Base-by-base conservation (phyloP, 30 jellyfish, hydroid and myxozoan genomes). In the Rhopilema esculentum region DNA sequence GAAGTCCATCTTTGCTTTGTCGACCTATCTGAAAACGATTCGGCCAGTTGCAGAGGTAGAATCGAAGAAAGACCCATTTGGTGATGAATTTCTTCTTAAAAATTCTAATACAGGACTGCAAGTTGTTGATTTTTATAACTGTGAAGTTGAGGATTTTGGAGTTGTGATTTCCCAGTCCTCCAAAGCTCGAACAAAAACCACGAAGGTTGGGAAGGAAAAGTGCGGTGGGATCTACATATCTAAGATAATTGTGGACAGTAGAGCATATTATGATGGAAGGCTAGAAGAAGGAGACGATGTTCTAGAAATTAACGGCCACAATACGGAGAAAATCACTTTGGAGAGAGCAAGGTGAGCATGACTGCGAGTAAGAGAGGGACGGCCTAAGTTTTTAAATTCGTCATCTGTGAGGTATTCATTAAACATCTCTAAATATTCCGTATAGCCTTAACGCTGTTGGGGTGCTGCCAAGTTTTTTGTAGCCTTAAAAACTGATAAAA, bases 261-360 rank as follows among this genome's bases (percentile, higher is more conserved):
- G 97, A 74, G 91, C 97, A 51, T 89, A 89, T 76, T 89, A 89
- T 67, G 97, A 89, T 82, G 97, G 97, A 7, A 89, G 97, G 53
- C 91, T 89, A 9, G 93, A 81, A 68, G 82, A 57, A 53, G 93
- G 90, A 2, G 97, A 89, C 66, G 88, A 72, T 16, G 73, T 89
- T 19, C 77, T 89, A 25, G 97, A 89, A 66, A 89, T 89, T 0
- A 89, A 89, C 81, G 97, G 97, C 6, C 97, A 89, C 52, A 75
- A 74, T 68, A 89, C 97, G 17, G 93, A 74, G 80, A 89, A 82
- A 67, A 82, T 89, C 82, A 72, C 93, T 6, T 82, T 89, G 29
- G 97, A 89, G 66, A 63, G 97, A 82, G 97, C 93, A 27, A 81
- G 91, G 97, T 89, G 73, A 72, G 91, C 19, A 53, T 9, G 18